phyloP scores from a whole-genome alignment of 2,113 vertebrate species.

The Cepphus grylle region DNA sequence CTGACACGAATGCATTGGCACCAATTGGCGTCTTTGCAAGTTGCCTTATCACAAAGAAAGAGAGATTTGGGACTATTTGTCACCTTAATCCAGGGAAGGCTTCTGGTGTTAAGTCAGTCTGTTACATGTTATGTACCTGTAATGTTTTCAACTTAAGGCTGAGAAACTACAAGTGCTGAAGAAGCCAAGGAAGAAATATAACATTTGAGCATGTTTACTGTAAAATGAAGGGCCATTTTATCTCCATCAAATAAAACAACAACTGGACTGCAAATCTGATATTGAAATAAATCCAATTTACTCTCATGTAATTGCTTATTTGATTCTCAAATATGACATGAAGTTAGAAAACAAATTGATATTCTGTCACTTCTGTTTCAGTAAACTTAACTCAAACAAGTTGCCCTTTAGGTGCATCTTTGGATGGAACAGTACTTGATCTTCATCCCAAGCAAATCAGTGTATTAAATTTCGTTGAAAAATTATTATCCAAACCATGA shows the following conservation, averaged over 20 bases:
- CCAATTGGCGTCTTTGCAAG: background rate
- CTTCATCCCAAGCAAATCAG: constrained; percentile 66
- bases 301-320: constrained; percentile 70
- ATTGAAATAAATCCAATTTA: constrained; percentile 72
- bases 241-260: constrained; percentile 27
- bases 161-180: background rate
- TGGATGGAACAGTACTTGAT: constrained; percentile 54
- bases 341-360: constrained; percentile 73
- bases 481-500: constrained; percentile 37
- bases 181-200: background rate
- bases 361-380: constrained; percentile 73
- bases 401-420: constrained; percentile 57
- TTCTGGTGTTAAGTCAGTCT: background rate
- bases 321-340: constrained; percentile 71
- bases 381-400: constrained; percentile 49
- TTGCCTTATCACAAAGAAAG: background rate
- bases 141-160: background rate
- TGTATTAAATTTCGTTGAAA: constrained; percentile 46
- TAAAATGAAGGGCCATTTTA: constrained; percentile 28
- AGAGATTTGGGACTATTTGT: background rate
- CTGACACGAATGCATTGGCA: background rate
- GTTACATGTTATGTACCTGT: background rate
- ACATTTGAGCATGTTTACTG: constrained; percentile 27
- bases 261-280: constrained; percentile 46
- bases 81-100: background rate